These are phyloP conservation scores for Falco cherrug DNA, from an alignment of 2,797 vertebrate species.

Conservation along the genomic window DNA sequence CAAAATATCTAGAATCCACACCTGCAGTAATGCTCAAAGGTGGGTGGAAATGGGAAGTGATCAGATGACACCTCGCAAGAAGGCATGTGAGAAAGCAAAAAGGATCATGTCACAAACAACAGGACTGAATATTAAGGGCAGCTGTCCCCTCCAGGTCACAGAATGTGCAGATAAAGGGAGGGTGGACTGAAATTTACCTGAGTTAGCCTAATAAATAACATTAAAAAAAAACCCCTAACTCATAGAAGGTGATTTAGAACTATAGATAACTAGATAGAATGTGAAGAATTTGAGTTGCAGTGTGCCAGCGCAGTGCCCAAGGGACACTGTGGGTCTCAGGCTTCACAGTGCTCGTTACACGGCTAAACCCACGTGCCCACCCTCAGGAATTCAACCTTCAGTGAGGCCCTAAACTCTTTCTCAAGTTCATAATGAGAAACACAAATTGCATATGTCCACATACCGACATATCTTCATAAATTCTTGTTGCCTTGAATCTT, in stretches of 20 bases:
- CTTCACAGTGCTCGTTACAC: neutral
- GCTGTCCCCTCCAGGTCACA: neutral
- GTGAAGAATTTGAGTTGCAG: neutral
- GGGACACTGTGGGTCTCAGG: neutral
- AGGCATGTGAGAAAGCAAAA: neutral
- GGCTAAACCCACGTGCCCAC: neutral
- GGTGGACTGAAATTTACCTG: neutral
- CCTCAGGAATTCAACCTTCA: neutral
- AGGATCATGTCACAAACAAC: neutral
- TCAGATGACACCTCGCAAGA: neutral
- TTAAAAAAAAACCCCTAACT: neutral
- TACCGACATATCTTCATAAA: neutral
- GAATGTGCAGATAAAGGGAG: neutral
- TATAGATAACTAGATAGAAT: neutral
- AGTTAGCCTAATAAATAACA: neutral
- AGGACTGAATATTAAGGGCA: neutral
- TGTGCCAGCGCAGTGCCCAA: neutral
- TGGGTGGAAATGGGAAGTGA: neutral
- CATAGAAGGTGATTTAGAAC: neutral
- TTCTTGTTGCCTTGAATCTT: neutral
- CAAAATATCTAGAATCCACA: neutral
- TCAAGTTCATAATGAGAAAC: neutral
- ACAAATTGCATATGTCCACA: neutral
- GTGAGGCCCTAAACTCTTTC: neutral
- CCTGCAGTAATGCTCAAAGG: neutral